phyloP scores from a whole-genome alignment of 2,113 vertebrate species.

The Ageneiosus marmoratus region DNA sequence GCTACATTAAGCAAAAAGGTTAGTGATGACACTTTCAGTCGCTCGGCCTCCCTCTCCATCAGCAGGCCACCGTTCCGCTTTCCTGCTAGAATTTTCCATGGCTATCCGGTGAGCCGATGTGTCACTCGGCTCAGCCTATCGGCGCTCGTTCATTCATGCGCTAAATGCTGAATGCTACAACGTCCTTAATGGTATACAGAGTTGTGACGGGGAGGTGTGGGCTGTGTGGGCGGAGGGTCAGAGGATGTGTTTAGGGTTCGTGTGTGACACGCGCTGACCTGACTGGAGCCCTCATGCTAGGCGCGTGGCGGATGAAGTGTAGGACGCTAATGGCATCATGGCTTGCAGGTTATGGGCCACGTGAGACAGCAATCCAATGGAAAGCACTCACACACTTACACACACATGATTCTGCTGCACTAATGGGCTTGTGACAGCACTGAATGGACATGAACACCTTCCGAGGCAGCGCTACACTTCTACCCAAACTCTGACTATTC shows the following conservation, averaged over 20 bases:
- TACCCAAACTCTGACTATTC: not conserved
- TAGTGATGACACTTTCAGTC: slow-evolving; percentile 74
- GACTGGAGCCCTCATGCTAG: slow-evolving; percentile 60
- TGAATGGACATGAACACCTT: slow-evolving; percentile 33
- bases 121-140: slow-evolving; percentile 60
- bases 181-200: slow-evolving; percentile 8
- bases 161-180: slow-evolving; percentile 10
- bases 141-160: not conserved
- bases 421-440: slow-evolving; percentile 59
- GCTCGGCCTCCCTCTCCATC: slow-evolving; percentile 48
- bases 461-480: not conserved
- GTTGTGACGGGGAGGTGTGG: not conserved
- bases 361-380: slow-evolving; percentile 50
- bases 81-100: slow-evolving; percentile 74
- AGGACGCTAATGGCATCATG: slow-evolving; percentile 49
- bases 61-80: slow-evolving; percentile 68
- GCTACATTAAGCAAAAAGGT: slow-evolving; percentile 80
- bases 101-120: slow-evolving; percentile 57
- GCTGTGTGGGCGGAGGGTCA: slow-evolving; percentile 1
- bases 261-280: slow-evolving; percentile 58
- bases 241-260: slow-evolving; percentile 20
- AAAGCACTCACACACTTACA: slow-evolving; percentile 38
- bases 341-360: slow-evolving; percentile 45
- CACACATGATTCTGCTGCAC: slow-evolving; percentile 47
- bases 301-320: slow-evolving; percentile 55